phyloP scores from a whole-genome alignment of 2,797 vertebrate genomes.

The Gobionotothen gibberifrons region DNA sequence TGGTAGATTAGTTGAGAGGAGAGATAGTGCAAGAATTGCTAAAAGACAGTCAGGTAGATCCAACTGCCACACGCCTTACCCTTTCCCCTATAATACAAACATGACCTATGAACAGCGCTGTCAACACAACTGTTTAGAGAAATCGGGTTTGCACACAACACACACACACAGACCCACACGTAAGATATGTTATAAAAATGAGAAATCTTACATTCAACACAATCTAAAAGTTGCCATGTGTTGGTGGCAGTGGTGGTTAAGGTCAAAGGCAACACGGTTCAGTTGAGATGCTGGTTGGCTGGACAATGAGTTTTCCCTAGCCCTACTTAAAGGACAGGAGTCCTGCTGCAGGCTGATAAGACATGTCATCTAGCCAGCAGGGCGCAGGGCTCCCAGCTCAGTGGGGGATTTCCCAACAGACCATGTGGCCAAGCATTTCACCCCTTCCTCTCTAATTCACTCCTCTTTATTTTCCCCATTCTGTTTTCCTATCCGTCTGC shows the following conservation, averaged over 20 bases:
- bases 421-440: constrained; percentile 72
- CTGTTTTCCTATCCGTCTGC: constrained; percentile 43
- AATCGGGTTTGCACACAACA: constrained; percentile 5
- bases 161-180: constrained; percentile 2
- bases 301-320: constrained; percentile 81
- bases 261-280: constrained; percentile 83
- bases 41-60: constrained; percentile 26
- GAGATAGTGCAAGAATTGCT: constrained; percentile 37
- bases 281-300: constrained; percentile 80
- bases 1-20: constrained; percentile 68
- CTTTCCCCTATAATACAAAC: constrained; percentile 6
- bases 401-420: constrained; percentile 80
- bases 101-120: constrained; percentile 27
- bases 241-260: constrained; percentile 73
- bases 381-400: constrained; percentile 71
- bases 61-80: constrained; percentile 8
- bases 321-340: constrained; percentile 81
- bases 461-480: constrained; percentile 35
- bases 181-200: constrained; percentile 43
- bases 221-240: constrained; percentile 67
- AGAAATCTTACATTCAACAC: constrained; percentile 61
- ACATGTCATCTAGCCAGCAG: constrained; percentile 80
- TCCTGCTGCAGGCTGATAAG: constrained; percentile 84
- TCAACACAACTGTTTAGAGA: not conserved
- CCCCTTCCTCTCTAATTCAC: constrained; percentile 54